A percentile compares a stretch with the other conserved stretches of the same genome.
These are phyloP conservation scores for Eumaeus atala DNA, from an alignment of 1,140 invertebrate genomes.

Conservation along the genomic window DNA sequence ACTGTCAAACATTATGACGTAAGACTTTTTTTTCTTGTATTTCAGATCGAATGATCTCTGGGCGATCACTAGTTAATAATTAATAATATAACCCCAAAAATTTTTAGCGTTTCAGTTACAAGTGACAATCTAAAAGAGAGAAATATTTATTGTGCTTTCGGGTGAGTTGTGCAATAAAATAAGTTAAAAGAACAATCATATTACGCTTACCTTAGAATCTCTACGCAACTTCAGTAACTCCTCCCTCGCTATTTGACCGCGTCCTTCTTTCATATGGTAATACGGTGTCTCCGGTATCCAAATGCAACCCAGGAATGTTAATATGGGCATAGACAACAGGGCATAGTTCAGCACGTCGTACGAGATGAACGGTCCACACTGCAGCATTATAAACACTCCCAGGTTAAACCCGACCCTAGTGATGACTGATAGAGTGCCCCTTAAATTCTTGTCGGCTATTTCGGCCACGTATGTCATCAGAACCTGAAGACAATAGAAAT, in stretches of 20 bases:
- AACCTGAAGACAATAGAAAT: slow-evolving; percentile 44
- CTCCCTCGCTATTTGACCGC: slow-evolving; percentile 54
- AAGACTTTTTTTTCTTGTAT: no score
- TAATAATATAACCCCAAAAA: no score
- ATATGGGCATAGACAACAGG: slow-evolving; percentile 53
- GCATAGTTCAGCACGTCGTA: slow-evolving; percentile 68
- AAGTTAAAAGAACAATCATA: not conserved
- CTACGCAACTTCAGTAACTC: slow-evolving; percentile 55
- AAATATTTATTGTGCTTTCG: no score
- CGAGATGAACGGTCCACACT: slow-evolving; percentile 68
- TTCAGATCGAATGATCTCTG: no score
- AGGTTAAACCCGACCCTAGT: slow-evolving; percentile 79
- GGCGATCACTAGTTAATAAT: no score
- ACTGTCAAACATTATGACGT: no score
- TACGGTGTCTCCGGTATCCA: slow-evolving; percentile 87
- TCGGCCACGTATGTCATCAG: slow-evolving; percentile 81
- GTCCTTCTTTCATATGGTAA: slow-evolving; percentile 77
- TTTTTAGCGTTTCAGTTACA: no score
- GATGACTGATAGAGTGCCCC: slow-evolving; percentile 78
- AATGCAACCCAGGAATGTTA: slow-evolving; percentile 75
- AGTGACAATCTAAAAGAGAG: no score
- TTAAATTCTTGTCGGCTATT: slow-evolving; percentile 78
- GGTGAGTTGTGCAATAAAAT: no score
- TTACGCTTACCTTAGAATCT: slow-evolving; percentile 41
- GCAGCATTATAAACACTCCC: slow-evolving; percentile 74